A percentile compares a stretch with the other conserved stretches of the same genome.
phyloP scores from a whole-genome alignment of 2,888 invertebrate species.

The Chloroclystis v-ata region DNA sequence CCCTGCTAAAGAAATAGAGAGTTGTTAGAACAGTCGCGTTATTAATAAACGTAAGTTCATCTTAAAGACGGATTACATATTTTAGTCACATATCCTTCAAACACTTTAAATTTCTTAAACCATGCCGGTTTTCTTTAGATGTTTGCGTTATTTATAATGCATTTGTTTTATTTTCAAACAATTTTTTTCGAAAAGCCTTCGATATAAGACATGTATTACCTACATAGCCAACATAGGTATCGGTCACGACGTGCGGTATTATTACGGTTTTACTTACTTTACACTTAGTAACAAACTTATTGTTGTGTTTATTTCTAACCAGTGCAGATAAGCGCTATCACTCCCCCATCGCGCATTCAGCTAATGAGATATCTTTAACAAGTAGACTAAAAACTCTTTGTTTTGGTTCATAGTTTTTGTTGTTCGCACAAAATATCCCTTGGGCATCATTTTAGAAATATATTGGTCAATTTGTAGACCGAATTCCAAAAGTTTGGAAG shows the following conservation, averaged over 20 bases:
- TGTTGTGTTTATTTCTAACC: neutral
- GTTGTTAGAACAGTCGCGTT: constrained; percentile 4
- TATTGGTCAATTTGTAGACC: constrained; percentile 1
- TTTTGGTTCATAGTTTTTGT: constrained; percentile 3
- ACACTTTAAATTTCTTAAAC: too few relatives aligned
- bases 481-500: neutral
- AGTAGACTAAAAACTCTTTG: constrained; percentile 9
- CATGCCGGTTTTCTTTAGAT: too few relatives aligned
- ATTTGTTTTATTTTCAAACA: too few relatives aligned
- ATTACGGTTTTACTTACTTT: too few relatives aligned
- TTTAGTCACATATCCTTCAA: too few relatives aligned
- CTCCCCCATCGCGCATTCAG: constrained; percentile 12
- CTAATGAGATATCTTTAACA: constrained; percentile 16
- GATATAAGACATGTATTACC: too few relatives aligned
- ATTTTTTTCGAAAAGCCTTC: too few relatives aligned
- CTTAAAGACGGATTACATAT: too few relatives aligned
- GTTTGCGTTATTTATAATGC: too few relatives aligned
- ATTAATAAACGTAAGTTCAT: neutral
- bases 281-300: too few relatives aligned
- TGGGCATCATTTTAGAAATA: neutral
- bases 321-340: constrained; percentile 8
- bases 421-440: neutral
- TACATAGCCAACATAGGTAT: too few relatives aligned
- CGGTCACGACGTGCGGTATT: too few relatives aligned
- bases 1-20: constrained; percentile 10